These are phyloP conservation scores for Vespertilio murinus DNA, from an alignment of 2,797 vertebrate species.

Conservation along the genomic window DNA sequence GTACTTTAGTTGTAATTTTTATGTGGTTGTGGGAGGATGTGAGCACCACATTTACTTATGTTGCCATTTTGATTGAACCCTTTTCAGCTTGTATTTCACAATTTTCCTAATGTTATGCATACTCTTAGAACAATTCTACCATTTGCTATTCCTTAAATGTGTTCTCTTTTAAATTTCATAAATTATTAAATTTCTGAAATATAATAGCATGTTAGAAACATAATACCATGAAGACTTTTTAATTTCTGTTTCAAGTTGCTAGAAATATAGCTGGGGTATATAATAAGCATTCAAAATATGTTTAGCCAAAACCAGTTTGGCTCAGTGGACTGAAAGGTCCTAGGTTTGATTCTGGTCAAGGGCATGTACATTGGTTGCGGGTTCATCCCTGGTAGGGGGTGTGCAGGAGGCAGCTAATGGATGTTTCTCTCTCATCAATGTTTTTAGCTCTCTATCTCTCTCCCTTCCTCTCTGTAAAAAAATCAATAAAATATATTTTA, in stretches of 20 bases:
- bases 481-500: too few species aligned
- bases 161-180: background rate
- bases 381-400: too few species aligned
- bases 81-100: background rate
- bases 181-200: background rate
- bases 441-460: too few species aligned
- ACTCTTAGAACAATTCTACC: background rate
- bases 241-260: background rate
- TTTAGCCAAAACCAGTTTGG: background rate
- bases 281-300: background rate
- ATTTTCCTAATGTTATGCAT: background rate
- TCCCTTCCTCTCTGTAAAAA: too few species aligned
- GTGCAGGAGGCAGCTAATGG: too few species aligned
- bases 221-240: background rate
- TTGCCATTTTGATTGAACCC: background rate
- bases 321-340: too few species aligned
- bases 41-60: background rate
- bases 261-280: background rate
- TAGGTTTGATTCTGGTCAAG: too few species aligned
- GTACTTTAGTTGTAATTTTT: background rate
- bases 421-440: too few species aligned
- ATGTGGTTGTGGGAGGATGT: background rate
- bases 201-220: background rate
- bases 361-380: too few species aligned
- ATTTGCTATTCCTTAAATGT: background rate